These are phyloP conservation scores for Microtus montanus DNA, from an alignment of 2,113 vertebrate species.

Conservation along the genomic window DNA sequence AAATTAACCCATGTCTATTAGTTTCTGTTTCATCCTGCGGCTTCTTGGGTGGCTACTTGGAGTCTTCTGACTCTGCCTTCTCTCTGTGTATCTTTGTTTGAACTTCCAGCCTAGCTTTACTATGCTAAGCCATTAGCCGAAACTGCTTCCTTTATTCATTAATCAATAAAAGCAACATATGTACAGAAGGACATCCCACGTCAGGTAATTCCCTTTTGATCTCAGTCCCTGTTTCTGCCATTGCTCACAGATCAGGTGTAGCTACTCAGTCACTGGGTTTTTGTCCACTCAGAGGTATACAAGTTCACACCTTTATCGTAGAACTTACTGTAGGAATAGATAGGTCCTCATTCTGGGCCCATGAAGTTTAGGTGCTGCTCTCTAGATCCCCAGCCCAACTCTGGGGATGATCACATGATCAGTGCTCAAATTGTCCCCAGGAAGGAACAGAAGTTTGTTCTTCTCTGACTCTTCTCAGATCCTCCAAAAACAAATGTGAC, in stretches of 20 bases:
- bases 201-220: not conserved
- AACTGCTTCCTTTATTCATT: too few species aligned
- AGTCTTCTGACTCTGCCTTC: too few species aligned
- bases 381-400: not conserved
- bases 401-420: not conserved
- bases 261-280: not conserved
- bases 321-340: too few species aligned
- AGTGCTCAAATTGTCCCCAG: not conserved
- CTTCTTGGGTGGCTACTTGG: too few species aligned
- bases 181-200: too few species aligned
- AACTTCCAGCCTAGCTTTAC: too few species aligned
- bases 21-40: too few species aligned
- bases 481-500: not conserved
- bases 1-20: too few species aligned
- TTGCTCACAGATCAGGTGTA: not conserved
- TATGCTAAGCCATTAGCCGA: not conserved
- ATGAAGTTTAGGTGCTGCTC: not conserved
- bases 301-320: not conserved
- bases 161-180: too few species aligned
- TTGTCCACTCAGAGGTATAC: not conserved
- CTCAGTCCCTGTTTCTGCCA: not conserved
- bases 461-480: not conserved
- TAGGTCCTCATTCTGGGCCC: too few species aligned
- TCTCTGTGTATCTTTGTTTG: too few species aligned
- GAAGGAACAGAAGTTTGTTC: not conserved